Base-by-base conservation (phyloP, 2,888 invertebrate species). In the Lithosia quadra region DNA sequence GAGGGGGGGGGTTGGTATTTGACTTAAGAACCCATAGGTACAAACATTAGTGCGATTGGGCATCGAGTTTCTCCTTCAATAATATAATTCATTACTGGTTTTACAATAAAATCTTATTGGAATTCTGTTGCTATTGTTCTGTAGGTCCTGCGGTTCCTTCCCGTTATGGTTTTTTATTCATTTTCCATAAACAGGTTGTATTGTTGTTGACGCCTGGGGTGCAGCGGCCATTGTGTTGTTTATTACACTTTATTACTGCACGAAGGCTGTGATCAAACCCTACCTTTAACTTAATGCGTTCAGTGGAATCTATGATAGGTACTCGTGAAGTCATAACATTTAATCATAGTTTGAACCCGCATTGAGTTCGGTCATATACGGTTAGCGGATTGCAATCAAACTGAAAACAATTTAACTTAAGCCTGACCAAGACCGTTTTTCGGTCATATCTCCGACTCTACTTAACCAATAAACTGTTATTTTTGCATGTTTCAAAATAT, bases 141-240 rank as follows among this genome's bases (percentile, higher is more conserved):
- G 33, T 64, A 21, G 33, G 15, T 56, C 34, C 36, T 34, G 24
- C 24, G 1, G 21, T 4, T 39, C 28, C 22, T 55, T 49, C 18
- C 49, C 49, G 49, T 49, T 49, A n/a, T 1, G 8, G 8, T 39
- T 61, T 67, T 49, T 67, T 67, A n/a, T 63, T 63, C 57, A 49
- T 57, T 63, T 57, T 43, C 33, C 28, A 67, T 67, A 57, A 58
- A 55, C 63, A 68, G 34, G 63, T 63, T 68, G 43, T 55, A 59
- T 68, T 68, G 63, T 68, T 63, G 53, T 57, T 53, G 39, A 63
- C 58, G 63, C 68, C 53, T 68, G 63, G 43, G 57, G 63, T 63
- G 59, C 24, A 55, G 58, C 53, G 21, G 15, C 49, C 11, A 13
- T 63, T 34, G 36, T 28, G 33, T 59, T 7, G 49, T 62, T 61